Conservation (phyloP, 2,888 invertebrate species). For the Synanthedon myopaeformis region DNA sequence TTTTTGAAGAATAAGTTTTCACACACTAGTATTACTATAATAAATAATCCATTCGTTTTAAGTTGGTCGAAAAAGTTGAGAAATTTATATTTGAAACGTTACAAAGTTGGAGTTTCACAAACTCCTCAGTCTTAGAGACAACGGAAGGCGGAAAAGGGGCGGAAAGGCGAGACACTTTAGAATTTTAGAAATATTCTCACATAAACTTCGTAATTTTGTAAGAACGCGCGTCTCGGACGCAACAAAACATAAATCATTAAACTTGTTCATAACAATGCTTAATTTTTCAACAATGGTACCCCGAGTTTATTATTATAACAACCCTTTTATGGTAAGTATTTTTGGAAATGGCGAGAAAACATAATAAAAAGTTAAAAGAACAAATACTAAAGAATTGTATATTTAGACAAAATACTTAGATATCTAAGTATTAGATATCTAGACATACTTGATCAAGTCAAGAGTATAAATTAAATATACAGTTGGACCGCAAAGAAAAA, state of each 20-base stretch:
- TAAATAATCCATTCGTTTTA: too few species aligned
- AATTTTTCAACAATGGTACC: conserved; percentile 16
- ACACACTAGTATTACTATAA: too few species aligned
- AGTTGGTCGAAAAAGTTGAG: neutral
- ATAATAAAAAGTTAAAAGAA: too few species aligned
- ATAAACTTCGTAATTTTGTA: conserved; percentile 50
- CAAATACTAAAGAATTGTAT: too few species aligned
- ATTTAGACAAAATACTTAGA: too few species aligned
- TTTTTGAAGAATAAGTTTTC: too few species aligned
- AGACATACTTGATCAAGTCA: too few species aligned
- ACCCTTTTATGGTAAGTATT: neutral
- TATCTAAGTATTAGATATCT: too few species aligned
- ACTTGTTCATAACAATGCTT: conserved; percentile 1
- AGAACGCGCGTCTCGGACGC: conserved; percentile 31
- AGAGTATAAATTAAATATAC: too few species aligned
- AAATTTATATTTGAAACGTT: conserved; percentile 60
- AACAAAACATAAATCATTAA: conserved; percentile 49
- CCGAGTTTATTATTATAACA: conserved; percentile 2
- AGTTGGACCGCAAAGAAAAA: too few species aligned
- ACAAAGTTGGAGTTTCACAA: conserved; percentile 52
- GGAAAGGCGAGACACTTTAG: conserved; percentile 46
- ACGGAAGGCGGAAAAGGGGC: conserved; percentile 26
- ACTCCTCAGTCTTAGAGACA: conserved; percentile 46
- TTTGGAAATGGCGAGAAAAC: neutral
- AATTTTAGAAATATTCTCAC: conserved; percentile 61